Percentiles rank a stretch among this genome's conserved stretches.
These are phyloP conservation scores for Cydia fagiglandana DNA, from an alignment of 1,140 invertebrate species.

Conservation along the genomic window DNA sequence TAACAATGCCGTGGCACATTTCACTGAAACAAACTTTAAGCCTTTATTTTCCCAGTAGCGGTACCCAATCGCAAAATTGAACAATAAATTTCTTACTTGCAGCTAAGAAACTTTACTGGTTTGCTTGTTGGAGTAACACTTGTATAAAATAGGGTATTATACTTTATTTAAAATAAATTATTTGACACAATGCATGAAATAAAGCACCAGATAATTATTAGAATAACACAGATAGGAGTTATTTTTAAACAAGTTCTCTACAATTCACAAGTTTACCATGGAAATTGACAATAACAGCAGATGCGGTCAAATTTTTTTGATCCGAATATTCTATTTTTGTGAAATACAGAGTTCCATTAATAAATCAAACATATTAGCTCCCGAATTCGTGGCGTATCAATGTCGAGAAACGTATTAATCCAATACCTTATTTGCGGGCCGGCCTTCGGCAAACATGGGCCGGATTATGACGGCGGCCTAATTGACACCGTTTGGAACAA, in stretches of 20 bases:
- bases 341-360: too few relatives aligned
- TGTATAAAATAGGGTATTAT: too few relatives aligned
- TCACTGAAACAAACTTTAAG: background rate
- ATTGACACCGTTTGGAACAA: constrained; percentile 56
- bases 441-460: constrained; percentile 49
- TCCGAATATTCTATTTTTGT: too few relatives aligned
- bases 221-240: too few relatives aligned
- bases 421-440: constrained; percentile 44
- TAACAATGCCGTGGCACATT: constrained; percentile 16
- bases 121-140: background rate
- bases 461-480: constrained; percentile 65
- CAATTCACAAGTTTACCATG: too few relatives aligned
- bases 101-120: background rate
- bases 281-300: too few relatives aligned
- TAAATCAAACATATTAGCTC: too few relatives aligned
- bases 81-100: constrained; percentile 7
- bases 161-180: too few relatives aligned
- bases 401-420: constrained; percentile 40
- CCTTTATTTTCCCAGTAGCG: background rate
- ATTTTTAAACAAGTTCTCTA: too few relatives aligned
- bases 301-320: too few relatives aligned
- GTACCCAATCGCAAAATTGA: constrained; percentile 16
- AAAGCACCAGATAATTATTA: too few relatives aligned
- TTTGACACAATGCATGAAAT: too few relatives aligned
- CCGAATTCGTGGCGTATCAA: constrained; percentile 10